Percentiles rank a stretch among this genome's conserved stretches.
These are phyloP conservation scores for Rutilus rutilus DNA, from an alignment of 2,113 vertebrate genomes.

Conservation along the genomic window DNA sequence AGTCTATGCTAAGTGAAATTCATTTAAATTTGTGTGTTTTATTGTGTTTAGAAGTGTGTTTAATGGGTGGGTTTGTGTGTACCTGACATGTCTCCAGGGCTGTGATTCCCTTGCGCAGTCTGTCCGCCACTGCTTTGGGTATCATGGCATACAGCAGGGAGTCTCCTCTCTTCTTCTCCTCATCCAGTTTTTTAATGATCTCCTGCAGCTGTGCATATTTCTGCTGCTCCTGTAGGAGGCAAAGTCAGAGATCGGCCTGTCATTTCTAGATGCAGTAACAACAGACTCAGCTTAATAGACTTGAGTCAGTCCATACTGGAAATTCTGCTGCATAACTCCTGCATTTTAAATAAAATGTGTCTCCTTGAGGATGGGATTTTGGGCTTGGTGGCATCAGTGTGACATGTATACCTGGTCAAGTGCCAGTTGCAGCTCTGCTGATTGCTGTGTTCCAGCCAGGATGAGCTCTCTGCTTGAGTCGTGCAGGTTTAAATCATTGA, in stretches of 20 bases:
- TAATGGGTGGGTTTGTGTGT: constrained; percentile 1
- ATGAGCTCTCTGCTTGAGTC: constrained; percentile 80
- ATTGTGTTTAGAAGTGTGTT: constrained; percentile 1
- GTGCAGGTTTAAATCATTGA: constrained; percentile 77
- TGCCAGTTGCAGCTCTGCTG: constrained; percentile 77
- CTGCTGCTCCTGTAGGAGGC: constrained; percentile 71
- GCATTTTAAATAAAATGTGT: neutral
- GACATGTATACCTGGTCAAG: constrained; percentile 72
- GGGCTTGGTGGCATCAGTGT: neutral
- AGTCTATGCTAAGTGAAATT: neutral
- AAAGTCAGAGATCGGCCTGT: constrained; percentile 16
- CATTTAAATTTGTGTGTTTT: neutral
- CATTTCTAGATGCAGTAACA: neutral
- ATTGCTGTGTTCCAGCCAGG: constrained; percentile 77
- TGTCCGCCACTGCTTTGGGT: constrained; percentile 75
- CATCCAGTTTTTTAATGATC: constrained; percentile 77
- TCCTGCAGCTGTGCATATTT: constrained; percentile 77
- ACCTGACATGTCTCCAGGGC: constrained; percentile 78
- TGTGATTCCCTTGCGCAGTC: constrained; percentile 75
- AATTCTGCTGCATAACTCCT: neutral
- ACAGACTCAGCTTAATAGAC: neutral
- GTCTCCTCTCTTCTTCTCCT: constrained; percentile 77
- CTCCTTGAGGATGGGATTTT: constrained; percentile 9
- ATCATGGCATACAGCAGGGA: constrained; percentile 79
- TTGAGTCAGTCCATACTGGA: neutral